Base-by-base conservation (phyloP, 2,113 vertebrate species). In the Dicerorhinus sumatrensis region DNA sequence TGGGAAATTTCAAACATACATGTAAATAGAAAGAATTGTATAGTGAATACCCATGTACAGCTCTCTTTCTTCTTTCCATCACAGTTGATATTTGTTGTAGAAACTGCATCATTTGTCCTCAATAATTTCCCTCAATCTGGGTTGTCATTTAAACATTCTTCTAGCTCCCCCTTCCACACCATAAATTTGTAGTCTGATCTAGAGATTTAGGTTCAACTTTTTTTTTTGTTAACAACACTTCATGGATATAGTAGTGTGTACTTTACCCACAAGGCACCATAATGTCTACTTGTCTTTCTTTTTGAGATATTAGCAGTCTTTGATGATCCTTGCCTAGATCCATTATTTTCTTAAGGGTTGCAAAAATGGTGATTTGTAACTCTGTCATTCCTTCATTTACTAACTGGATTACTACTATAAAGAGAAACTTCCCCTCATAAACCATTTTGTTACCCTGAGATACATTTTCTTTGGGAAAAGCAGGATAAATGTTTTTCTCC, bases 351-450 rank as follows among this genome's bases (percentile, higher is more conserved):
- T 89, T 89, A 75, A 87, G 33, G 27, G 16, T 76, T 58, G 33
- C 13, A 92, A 95, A 96, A 94, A 54, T 96, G 27, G 5, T 92
- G 51, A 51, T 92, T 21, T 85, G 1, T 79, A 91, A 91, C 93
- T 95, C 46, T 80, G 0, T 84, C 54, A 81, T 89, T 91, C 29
- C 42, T 93, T 96, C 51, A 92, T 94, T 87, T 80, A 73, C 54
- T 95, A 95, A 5, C 29, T 93, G 31, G 13, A 85, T 91, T 91
- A 75, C 31, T 90, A 90, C 25, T 95, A 36, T 76, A 82, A 88
- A 96, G 83, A 96, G 5, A 94, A 90, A 33, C 21, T 73, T 91
- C 60, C n/a, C 4, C 5, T 63, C 31, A 93, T 91, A 42, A 95
- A 51, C 36, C 54, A 93, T 96, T 95, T 96, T 58, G 36, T 90